These are phyloP conservation scores for Chloroceryle aenea DNA, from an alignment of 2,113 vertebrate genomes.

Conservation along the genomic window DNA sequence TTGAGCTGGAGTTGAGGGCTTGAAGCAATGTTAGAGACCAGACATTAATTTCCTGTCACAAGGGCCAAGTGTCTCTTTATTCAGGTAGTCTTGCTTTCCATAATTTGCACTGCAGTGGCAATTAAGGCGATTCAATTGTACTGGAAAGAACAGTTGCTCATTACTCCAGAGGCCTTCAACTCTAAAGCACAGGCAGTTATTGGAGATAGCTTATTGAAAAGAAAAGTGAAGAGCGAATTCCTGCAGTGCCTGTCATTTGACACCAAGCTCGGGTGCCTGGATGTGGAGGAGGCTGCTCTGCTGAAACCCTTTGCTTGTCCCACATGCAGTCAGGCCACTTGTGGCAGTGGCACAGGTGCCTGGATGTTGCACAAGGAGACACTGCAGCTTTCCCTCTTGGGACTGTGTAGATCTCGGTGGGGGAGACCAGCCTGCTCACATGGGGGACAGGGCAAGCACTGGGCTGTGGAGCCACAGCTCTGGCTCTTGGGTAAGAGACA, in stretches of 20 bases:
- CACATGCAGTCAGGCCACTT: not conserved
- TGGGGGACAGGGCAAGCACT: fast-evolving
- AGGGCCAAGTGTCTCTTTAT: slow-evolving; percentile 26
- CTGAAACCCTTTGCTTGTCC: not conserved
- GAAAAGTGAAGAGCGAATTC: not conserved
- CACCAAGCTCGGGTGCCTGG: not conserved
- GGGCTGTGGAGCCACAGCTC: fast-evolving
- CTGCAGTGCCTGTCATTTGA: not conserved
- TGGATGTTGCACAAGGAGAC: fast-evolving
- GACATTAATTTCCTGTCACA: slow-evolving; percentile 49
- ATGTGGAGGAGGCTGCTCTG: not conserved
- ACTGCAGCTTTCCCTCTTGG: not conserved
- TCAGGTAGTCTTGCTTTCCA: not conserved
- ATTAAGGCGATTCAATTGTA: slow-evolving; percentile 45
- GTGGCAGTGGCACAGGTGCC: not conserved
- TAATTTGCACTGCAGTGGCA: slow-evolving; percentile 17
- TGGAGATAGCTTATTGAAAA: not conserved
- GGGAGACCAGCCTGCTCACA: not conserved
- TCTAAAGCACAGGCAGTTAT: slow-evolving; percentile 28
- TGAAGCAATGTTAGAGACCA: not conserved
- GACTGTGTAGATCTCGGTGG: fast-evolving
- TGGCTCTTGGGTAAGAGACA: too few species aligned
- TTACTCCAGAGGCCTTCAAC: slow-evolving; percentile 30
- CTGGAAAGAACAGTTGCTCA: slow-evolving; percentile 41
- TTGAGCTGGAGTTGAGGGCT: not conserved